Evolutionary conservation across 2,113 vertebrate species (phyloP).

Genomic region (Dromaius novaehollandiae): DNA sequence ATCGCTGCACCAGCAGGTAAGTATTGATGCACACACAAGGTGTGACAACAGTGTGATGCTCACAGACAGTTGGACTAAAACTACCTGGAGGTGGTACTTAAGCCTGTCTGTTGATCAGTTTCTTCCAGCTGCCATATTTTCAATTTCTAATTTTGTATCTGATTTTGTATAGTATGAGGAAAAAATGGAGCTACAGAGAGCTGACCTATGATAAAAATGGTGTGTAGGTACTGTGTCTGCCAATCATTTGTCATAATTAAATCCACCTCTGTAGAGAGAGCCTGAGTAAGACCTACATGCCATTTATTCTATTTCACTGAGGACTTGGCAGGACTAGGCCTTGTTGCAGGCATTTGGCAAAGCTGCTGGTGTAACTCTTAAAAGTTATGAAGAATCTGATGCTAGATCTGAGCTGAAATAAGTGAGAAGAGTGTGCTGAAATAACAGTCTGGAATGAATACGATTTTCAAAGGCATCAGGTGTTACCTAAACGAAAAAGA

Average conservation of each 20-base stretch:
- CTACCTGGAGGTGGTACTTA: background rate
- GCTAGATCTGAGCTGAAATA: background rate
- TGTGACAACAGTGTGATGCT: background rate
- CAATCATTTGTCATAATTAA: background rate
- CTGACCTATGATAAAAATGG: background rate
- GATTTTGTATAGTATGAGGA: background rate
- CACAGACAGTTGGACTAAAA: background rate
- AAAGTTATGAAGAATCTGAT: background rate
- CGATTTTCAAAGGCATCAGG: background rate
- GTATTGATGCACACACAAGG: background rate
- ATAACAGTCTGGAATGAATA: slow-evolving; percentile 30
- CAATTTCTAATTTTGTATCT: background rate
- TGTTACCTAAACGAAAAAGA: slow-evolving; percentile 7
- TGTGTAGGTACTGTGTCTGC: background rate
- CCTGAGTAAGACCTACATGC: background rate
- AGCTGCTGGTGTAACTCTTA: background rate
- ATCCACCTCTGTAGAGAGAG: background rate
- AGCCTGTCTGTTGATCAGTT: background rate
- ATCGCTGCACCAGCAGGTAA: background rate
- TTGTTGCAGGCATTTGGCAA: background rate
- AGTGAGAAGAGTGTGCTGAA: background rate
- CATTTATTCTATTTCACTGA: background rate
- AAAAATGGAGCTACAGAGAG: background rate
- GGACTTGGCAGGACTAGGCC: background rate
- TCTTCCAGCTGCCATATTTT: background rate